Evolutionary conservation across 2,888 invertebrate species (phyloP), one percentile per base, ranked within the genome.

Genomic region (Drosophila yooni): DNA sequence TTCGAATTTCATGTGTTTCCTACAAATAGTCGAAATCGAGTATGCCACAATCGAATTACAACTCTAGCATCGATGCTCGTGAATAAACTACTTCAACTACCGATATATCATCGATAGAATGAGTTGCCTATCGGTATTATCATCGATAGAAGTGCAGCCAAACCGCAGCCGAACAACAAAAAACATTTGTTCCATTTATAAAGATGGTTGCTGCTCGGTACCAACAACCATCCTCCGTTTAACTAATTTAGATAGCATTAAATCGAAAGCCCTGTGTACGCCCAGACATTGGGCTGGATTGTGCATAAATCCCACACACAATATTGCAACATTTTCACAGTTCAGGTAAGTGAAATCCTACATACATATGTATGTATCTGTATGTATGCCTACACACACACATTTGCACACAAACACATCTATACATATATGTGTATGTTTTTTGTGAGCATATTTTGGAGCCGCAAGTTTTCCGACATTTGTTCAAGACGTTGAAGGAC

Each of bases 261-360:
- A 78, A 75, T 60, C 64, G 29, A 63, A 56, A 29, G 33, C 38
- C 29, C 46, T 46, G 68, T 63, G 63, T 67, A 60, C 52, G 43
- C 34, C 53, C 53, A 74, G 56, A 66, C 61, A 27, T 53, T 57
- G 63, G 67, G 67, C 68, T 63, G 64, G 67, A 72, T 52, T 76
- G 72, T 80, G 76, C 65, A 60, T 53, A 54, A 52, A 64, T 46
- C 58, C 61, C 70, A 40, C 51, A 74, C 64, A 75, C 75, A 70
- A 88, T 72, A 88, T 86, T 81, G 79, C 83, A 83, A 89, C 76
- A 86, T 83, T 84, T 81, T 81, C 79, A 76, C 73, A 79, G 68
- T 82, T 79, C 76, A 68, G 80, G 80, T 88, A 60, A 83, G 80
- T 82, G 81, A 81, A 79, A 81, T 70, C 70, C 78, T 65, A 74